Evolutionary conservation across 2,888 invertebrate genomes (phyloP).

Genomic region (Zeuzera pyrina): DNA sequence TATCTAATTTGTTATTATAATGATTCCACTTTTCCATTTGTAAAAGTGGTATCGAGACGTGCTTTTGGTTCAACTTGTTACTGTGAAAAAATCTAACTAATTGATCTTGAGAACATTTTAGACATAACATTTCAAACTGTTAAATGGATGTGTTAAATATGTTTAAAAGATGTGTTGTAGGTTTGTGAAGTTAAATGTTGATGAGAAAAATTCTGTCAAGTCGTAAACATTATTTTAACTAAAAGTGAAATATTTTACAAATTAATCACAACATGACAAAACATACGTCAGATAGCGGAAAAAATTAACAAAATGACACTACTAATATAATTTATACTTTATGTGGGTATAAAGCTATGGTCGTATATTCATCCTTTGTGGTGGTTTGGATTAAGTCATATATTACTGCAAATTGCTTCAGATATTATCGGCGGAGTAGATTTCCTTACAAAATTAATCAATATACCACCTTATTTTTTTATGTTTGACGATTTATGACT

Average conservation of each 20-base stretch:
- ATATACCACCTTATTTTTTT: no score
- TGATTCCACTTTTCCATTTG: no score
- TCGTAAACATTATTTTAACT: conserved; percentile 9
- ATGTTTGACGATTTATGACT: no score
- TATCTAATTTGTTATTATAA: no score
- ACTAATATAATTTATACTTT: conserved; percentile 35
- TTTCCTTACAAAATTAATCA: conserved; percentile 16
- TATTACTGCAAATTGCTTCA: conserved; percentile 59
- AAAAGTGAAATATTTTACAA: background rate
- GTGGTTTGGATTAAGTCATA: conserved; percentile 55
- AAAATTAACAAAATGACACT: conserved; percentile 25
- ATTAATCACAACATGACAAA: conserved; percentile 32
- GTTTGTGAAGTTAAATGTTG: no score
- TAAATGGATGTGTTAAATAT: no score
- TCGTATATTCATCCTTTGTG: conserved; percentile 15
- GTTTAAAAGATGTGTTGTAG: no score
- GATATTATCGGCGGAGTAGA: conserved; percentile 44
- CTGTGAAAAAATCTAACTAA: no score
- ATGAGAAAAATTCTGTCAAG: conserved; percentile 7
- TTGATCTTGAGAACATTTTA: no score
- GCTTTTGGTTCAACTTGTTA: no score
- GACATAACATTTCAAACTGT: no score
- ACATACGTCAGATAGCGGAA: conserved; percentile 39
- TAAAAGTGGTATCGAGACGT: no score
- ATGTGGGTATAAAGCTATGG: conserved; percentile 24